Evolutionary conservation across 2,113 vertebrate genomes (phyloP).

Genomic region (Scytalopus superciliaris): DNA sequence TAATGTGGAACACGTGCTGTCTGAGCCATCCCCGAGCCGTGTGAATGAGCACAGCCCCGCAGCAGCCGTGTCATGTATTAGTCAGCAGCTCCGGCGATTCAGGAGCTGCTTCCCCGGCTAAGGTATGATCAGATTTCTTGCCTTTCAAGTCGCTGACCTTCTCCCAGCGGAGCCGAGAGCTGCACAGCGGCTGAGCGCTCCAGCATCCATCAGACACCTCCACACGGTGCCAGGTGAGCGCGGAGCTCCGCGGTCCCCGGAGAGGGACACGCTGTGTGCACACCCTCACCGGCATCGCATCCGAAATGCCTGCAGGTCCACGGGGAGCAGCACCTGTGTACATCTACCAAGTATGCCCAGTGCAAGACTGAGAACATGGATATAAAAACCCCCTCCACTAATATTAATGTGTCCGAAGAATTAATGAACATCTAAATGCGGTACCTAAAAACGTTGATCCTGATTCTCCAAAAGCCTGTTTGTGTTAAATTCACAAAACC

Average conservation of each 20-base stretch:
- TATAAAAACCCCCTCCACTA: not conserved
- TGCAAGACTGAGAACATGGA: not conserved
- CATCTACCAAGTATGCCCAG: not conserved
- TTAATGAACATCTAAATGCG: not conserved
- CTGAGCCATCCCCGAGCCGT: not conserved
- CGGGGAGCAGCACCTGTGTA: rapidly evolving
- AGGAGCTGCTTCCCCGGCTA: rapidly evolving
- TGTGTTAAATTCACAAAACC: not conserved
- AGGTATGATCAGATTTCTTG: rapidly evolving
- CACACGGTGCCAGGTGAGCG: rapidly evolving
- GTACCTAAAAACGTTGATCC: not conserved
- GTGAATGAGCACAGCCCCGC: not conserved
- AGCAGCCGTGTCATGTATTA: not conserved
- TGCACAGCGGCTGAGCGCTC: rapidly evolving
- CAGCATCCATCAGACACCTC: rapidly evolving
- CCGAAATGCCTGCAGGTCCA: not conserved
- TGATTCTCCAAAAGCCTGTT: not conserved
- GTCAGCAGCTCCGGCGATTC: not conserved
- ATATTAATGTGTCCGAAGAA: not conserved
- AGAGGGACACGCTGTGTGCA: rapidly evolving
- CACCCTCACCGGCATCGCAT: rapidly evolving
- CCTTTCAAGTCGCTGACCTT: not conserved
- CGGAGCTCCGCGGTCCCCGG: rapidly evolving
- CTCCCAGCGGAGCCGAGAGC: rapidly evolving
- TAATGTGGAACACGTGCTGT: not conserved